Conservation (phyloP, 2,888 invertebrate species). For the Sialis lutaria region DNA sequence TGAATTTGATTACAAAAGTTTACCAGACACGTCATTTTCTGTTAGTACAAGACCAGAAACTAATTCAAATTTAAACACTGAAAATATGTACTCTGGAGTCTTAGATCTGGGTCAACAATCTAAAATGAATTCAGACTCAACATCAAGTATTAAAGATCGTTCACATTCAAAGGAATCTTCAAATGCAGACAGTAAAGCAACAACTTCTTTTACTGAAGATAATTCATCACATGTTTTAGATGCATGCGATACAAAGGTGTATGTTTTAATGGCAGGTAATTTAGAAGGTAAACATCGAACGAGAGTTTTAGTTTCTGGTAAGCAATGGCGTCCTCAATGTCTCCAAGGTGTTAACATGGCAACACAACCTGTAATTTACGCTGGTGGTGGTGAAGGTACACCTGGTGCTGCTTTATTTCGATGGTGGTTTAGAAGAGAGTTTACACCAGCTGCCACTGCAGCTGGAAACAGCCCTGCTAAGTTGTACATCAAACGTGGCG, state of each 20-base stretch:
- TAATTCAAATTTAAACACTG: too few relatives aligned
- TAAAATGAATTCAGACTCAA: too few relatives aligned
- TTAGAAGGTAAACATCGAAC: conserved; percentile 27
- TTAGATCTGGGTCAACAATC: too few relatives aligned
- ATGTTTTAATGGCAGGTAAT: conserved; percentile 28
- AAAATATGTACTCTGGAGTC: too few relatives aligned
- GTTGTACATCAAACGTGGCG: too few relatives aligned
- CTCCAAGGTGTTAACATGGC: conserved; percentile 27
- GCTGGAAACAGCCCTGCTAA: neutral
- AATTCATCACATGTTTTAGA: too few relatives aligned
- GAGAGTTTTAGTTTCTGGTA: conserved; percentile 26
- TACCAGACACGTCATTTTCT: conserved; percentile 16
- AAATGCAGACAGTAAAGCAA: conserved; percentile 9
- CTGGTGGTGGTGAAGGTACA: conserved; percentile 26
- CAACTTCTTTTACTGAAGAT: neutral
- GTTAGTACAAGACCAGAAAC: too few relatives aligned
- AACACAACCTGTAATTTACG: conserved; percentile 29
- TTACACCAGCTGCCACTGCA: conserved; percentile 24
- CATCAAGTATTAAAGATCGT: too few relatives aligned
- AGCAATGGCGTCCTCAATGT: conserved; percentile 27
- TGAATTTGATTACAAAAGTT: conserved; percentile 25
- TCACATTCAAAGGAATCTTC: conserved; percentile 4
- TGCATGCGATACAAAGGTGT: conserved; percentile 10
- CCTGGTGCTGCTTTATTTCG: conserved; percentile 26
- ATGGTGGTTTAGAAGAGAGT: conserved; percentile 31